phyloP scores from a whole-genome alignment of 2,797 vertebrate species.

The Microtus californicus region DNA sequence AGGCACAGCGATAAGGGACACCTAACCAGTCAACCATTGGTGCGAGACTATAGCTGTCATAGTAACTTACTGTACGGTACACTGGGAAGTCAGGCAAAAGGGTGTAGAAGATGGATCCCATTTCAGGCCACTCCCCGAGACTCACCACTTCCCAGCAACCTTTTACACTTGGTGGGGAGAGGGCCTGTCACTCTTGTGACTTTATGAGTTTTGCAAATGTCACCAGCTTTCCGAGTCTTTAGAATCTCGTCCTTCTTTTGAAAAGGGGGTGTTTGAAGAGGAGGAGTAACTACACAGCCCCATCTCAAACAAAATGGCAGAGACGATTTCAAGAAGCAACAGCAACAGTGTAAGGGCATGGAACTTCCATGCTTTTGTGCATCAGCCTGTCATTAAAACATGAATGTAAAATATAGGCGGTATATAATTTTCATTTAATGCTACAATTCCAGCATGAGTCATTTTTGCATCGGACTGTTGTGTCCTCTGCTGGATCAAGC shows the following conservation, averaged over 20 bases:
- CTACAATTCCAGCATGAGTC: slow-evolving; percentile 27
- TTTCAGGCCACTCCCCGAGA: neutral
- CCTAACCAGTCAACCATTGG: too few species aligned
- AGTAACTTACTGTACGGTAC: neutral
- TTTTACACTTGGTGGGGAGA: neutral
- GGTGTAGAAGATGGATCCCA: neutral
- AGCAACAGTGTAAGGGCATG: neutral
- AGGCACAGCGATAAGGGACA: neutral
- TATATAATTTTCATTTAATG: neutral
- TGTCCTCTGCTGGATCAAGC: neutral
- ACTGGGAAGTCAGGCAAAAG: neutral
- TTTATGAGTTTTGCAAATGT: neutral
- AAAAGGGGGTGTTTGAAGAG: neutral
- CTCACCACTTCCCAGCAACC: neutral
- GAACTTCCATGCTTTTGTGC: neutral
- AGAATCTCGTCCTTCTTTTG: neutral
- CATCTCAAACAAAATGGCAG: slow-evolving; percentile 5
- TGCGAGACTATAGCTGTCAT: neutral
- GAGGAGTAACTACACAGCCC: neutral
- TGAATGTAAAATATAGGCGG: neutral
- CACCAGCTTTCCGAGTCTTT: neutral
- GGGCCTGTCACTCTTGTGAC: neutral
- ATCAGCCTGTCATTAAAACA: slow-evolving; percentile 22
- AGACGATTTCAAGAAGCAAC: neutral
- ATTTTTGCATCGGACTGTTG: neutral